Base-by-base conservation (phyloP, 2,797 vertebrate species). In the Eulemur albifrons region DNA sequence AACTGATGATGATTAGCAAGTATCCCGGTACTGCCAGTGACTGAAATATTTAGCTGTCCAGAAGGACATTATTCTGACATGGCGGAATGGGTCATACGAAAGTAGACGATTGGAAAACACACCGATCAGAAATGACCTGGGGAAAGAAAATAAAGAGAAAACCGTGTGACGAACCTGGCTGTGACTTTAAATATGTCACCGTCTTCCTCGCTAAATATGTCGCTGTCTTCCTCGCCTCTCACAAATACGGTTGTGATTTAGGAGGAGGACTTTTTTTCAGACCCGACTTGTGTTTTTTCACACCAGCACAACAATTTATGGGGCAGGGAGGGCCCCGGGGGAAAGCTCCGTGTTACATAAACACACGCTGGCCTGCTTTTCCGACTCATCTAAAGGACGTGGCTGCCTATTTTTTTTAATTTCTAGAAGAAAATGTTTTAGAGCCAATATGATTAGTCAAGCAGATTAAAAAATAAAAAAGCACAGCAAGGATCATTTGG, bases 271-370 rank as follows among this genome's bases (percentile, higher is more conserved):
- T 90, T 89, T 86, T 85, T 10, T 96, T 84, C 57, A 93, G 95
- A 65, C 48, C 69, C 67, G 63, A 96, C 83, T 94, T 93, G 52
- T 96, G 93, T 54, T 97, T 93, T 97, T 97, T 98, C 94, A 94
- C 79, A 90, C 72, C 92, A 86, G 27, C 89, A 89, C 94, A 97
- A 82, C 88, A 96, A 97, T 97, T 98, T 97, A 97, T 97, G 95
- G 95, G 93, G 88, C 92, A 95, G 93, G 95, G 92, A 70, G 77
- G 81, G 48, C 97, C 92, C 95, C 54, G 86, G 97, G 91, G 95
- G 94, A 76, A 90, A 95, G 90, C 10, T 5, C 77, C 80, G 9
- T 91, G 96, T 97, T 96, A 88, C 40, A 94, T 97, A 97, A 98
- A 96, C 97, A 96, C 23, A 84, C 88, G 89, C 93, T n/a, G 50